Base-by-base conservation (phyloP, 2,888 invertebrate species). In the Eilema caniola region DNA sequence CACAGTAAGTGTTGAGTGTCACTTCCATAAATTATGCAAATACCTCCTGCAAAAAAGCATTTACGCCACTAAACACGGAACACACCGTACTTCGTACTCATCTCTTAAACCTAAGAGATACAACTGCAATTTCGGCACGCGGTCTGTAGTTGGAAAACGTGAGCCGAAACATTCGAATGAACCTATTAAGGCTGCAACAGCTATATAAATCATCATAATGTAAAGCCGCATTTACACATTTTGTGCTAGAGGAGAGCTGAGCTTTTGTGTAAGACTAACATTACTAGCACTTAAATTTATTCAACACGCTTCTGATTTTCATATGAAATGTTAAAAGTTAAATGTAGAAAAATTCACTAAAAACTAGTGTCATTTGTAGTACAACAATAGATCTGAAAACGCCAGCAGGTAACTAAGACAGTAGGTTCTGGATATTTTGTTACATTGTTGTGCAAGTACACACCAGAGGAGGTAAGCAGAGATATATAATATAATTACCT, bases 161-260 rank as follows among this genome's bases (percentile, higher is more conserved):
- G 47, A 25, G 28, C 64, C 69, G 73, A 80, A 76, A 77, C 72
- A 73, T 69, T 72, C 80, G 86, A 86, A 86, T 86, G 82, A 84
- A 87, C 72, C 82, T 82, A 86, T 87, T 82, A 83, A 70, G 69
- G 76, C 63, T 70, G 80, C 74, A 71, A 59, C 76, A 61, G 75
- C 76, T 76, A 84, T 78, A 86, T 88, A 87, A 86, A 88, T 88
- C 85, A 88, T 86, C 78, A 78, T 79, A 84, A 85, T 85, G 28
- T 53, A 66, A 70, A 62, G 66, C 56, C 23, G 28, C 37, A 37
- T 66, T 62, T 62, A 70, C 57, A 70, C 62, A 25, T 66, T n/a
- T 66, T 66, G 41, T 41, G 41, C 41, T 66, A 25, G 66, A n/a
- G n/a, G n/a, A n/a, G n/a, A 37, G 20, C 28, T 37, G 66, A 66